These are phyloP conservation scores for Pandion haliaetus DNA, from an alignment of 2,113 vertebrate genomes.

Conservation along the genomic window DNA sequence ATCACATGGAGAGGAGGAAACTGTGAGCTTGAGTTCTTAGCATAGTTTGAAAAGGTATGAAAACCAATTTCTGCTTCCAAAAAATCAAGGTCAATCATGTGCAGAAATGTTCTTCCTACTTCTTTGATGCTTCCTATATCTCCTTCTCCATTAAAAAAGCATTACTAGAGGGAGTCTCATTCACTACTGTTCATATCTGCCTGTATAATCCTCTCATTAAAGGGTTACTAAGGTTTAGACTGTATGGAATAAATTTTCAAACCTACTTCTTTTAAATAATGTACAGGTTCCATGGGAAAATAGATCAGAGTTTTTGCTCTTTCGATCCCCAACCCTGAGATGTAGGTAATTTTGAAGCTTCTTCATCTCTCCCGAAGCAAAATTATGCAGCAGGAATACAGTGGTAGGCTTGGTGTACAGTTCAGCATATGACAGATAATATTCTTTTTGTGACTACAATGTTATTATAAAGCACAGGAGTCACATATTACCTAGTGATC, in stretches of 20 bases:
- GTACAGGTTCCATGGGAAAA: neutral
- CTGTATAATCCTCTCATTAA: neutral
- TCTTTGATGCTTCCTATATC: neutral
- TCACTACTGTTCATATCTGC: neutral
- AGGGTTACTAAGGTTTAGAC: neutral
- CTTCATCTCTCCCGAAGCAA: neutral
- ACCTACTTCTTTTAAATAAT: neutral
- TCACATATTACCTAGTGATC: neutral
- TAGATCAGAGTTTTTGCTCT: neutral
- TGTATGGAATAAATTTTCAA: neutral
- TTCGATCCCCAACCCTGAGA: neutral
- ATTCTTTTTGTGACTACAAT: neutral
- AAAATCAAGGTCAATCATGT: neutral
- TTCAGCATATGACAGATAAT: neutral
- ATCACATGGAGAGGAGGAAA: neutral
- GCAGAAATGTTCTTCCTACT: neutral
- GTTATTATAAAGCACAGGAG: neutral
- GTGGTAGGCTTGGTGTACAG: neutral
- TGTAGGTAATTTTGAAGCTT: neutral
- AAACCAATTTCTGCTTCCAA: neutral
- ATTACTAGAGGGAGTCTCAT: neutral
- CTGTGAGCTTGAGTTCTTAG: neutral
- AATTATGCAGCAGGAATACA: neutral
- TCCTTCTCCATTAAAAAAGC: neutral
- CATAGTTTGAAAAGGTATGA: neutral